Base-by-base conservation (phyloP, 1,140 invertebrate species). In the Drosophila jambulina region DNA sequence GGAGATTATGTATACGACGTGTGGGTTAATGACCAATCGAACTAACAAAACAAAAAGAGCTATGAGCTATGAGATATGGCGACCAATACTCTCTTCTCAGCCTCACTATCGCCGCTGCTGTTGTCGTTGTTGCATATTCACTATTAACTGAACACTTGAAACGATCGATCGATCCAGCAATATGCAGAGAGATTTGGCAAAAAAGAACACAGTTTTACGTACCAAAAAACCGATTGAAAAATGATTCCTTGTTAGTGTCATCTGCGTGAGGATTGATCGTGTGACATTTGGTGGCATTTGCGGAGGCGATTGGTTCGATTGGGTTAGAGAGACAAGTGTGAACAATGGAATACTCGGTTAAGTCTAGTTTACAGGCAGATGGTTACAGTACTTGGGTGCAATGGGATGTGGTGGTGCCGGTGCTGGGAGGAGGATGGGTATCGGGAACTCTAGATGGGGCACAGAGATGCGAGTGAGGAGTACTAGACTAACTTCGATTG, bases 181-280 rank as follows among this genome's bases (percentile, higher is more conserved):
- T 45, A 62, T 59, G 60, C 54, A 67, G 59, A 60, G 40, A 43
- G 36, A 51, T 68, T 27, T 32, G 42, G 51, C 34, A 42, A 25
- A 77, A 32, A 57, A 48, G 54, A 62, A 65, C 27, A 25, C 45
- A 4, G 15, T 23, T 78, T 83, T 88, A 88, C 84, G 79, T 88
- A 88, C 84, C 84, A 90, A 90, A 88, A 78, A 88, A 88, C 81
- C 84, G 84, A 84, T 90, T 68, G 74, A 90, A 90, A 88, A 88
- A 88, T 88, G 84, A 88, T 81, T 88, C 84, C 84, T 84, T 78
- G 56, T 78, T 90, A 80, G 78, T 84, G 85, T 90, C 84, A 80
- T 88, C 84, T 88, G 84, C 85, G 72, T 83, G 64, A 57, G 80
- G 80, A 70, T 69, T 78, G 75, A 78, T 69, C 75, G 29, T 77